Conservation (phyloP, 2,113 vertebrate species). For the Eubucco bourcierii region DNA sequence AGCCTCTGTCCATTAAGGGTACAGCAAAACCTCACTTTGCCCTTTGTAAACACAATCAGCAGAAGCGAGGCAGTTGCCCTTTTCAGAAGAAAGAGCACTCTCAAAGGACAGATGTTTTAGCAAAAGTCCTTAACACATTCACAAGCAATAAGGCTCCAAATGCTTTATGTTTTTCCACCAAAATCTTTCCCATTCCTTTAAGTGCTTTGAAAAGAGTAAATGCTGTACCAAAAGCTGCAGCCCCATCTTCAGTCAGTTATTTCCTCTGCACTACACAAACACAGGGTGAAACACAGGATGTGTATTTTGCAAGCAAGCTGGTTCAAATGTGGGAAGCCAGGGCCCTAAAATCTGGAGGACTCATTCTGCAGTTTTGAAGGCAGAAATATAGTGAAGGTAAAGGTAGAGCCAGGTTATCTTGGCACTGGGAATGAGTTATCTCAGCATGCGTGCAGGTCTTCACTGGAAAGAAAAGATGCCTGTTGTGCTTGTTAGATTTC, state of each 20-base stretch:
- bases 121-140: neutral
- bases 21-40: neutral
- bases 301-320: neutral
- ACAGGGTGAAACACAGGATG: neutral
- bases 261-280: neutral
- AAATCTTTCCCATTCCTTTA: neutral
- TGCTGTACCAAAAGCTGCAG: neutral
- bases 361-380: neutral
- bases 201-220: neutral
- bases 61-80: slow-evolving; percentile 49
- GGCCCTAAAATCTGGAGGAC: neutral
- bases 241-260: neutral
- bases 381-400: neutral
- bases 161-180: neutral
- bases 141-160: neutral
- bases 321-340: neutral
- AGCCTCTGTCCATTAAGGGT: slow-evolving; percentile 37
- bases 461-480: neutral
- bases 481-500: neutral
- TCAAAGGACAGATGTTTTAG: slow-evolving; percentile 28
- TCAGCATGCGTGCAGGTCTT: neutral
- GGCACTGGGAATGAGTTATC: neutral
- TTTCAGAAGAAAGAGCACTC: slow-evolving; percentile 20
- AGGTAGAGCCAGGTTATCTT: neutral
- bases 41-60: slow-evolving; percentile 45